Percentiles rank a stretch among this genome's conserved stretches.
Evolutionary conservation across 2,113 vertebrate genomes (phyloP).

Genomic region (Murina feae): DNA sequence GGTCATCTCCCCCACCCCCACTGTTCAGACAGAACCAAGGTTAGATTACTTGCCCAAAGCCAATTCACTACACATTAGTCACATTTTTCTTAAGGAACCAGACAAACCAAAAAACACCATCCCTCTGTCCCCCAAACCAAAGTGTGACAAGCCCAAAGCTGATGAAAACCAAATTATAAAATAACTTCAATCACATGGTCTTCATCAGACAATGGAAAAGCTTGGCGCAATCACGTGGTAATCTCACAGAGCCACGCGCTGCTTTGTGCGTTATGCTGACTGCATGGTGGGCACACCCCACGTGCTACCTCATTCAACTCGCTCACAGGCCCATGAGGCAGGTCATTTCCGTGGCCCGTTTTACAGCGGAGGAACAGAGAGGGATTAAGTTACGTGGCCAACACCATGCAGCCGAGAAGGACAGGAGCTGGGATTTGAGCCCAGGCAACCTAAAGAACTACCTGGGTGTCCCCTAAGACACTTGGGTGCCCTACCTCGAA

Average conservation of each 20-base stretch:
- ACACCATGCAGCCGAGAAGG: background rate
- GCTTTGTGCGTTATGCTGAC: rapidly evolving
- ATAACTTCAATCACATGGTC: background rate
- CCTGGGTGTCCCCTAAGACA: background rate
- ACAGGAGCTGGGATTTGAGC: background rate
- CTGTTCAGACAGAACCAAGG: background rate
- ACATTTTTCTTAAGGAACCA: background rate
- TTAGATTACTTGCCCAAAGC: background rate
- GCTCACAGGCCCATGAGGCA: background rate
- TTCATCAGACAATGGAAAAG: background rate
- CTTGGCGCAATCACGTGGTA: background rate
- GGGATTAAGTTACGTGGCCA: background rate
- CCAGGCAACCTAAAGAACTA: background rate
- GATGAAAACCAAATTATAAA: background rate
- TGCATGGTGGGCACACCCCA: no score
- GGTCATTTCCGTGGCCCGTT: background rate
- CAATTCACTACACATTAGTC: background rate
- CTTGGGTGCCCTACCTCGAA: background rate
- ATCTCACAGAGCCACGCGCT: background rate
- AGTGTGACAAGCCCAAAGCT: background rate
- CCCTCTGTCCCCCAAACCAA: background rate
- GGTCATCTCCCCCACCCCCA: no score
- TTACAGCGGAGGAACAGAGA: background rate
- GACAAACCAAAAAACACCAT: background rate
- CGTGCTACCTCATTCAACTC: background rate